phyloP scores from a whole-genome alignment of 1,140 invertebrate species.

The Stegodyphus dumicola region DNA sequence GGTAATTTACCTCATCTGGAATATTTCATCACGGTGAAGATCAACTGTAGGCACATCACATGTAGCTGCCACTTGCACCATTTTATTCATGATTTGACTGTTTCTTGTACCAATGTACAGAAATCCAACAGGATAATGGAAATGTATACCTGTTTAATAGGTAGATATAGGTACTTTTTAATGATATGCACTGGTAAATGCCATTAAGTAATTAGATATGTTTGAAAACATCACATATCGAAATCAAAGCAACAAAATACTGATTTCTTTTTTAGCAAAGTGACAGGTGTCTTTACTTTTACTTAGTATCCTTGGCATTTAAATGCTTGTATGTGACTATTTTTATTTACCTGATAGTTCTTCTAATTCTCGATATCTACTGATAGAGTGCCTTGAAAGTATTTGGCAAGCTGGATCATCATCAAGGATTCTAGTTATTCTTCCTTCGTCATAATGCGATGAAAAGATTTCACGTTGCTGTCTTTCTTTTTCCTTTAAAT shows the following conservation, averaged over 20 bases:
- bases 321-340: background rate
- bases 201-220: background rate
- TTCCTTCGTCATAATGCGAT: conserved; percentile 48
- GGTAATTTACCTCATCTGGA: background rate
- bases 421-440: conserved; percentile 12
- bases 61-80: background rate
- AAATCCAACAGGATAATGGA: background rate
- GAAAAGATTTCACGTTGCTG: conserved; percentile 5
- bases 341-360: conserved; percentile 21
- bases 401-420: background rate
- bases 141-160: too few relatives aligned
- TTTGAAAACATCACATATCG: background rate
- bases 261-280: background rate
- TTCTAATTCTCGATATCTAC: conserved; percentile 29
- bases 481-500: conserved; percentile 6
- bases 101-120: background rate
- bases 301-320: background rate
- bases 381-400: conserved; percentile 12
- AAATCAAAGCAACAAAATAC: background rate
- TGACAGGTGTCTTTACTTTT: background rate
- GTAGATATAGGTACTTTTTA: too few relatives aligned
- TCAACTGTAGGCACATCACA: background rate
- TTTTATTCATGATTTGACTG: background rate
- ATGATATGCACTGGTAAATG: too few relatives aligned
- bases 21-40: background rate